Conservation (phyloP, 2,888 invertebrate species). For the Cerceris ruficornis region DNA sequence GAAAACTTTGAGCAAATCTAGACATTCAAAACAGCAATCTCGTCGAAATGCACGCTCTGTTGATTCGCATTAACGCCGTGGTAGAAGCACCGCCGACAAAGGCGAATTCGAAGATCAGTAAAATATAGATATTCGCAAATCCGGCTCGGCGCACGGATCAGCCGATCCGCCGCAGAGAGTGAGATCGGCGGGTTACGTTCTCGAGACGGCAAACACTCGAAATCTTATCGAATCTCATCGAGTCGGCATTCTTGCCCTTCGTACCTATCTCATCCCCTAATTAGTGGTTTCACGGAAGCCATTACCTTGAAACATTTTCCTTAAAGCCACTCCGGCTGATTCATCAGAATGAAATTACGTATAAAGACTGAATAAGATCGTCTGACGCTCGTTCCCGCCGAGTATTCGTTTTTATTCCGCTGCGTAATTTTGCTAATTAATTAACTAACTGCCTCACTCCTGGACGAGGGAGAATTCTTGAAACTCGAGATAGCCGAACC, state of each 20-base stretch:
- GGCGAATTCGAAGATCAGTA: conserved; percentile 42
- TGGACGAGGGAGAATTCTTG: conserved; percentile 26
- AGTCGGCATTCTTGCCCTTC: conserved; percentile 50
- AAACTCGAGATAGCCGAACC: conserved; percentile 26
- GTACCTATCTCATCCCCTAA: conserved; percentile 47
- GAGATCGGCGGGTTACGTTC: conserved; percentile 27
- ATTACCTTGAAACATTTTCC: conserved; percentile 31
- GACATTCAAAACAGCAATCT: conserved; percentile 25
- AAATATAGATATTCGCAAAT: conserved; percentile 44
- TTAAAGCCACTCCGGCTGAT: conserved; percentile 27
- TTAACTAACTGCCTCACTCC: conserved; percentile 54
- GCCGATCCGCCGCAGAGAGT: conserved; percentile 25
- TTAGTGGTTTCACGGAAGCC: conserved; percentile 41
- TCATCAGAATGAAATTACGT: conserved; percentile 36
- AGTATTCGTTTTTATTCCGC: conserved; percentile 49
- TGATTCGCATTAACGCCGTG: conserved; percentile 26
- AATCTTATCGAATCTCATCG: conserved; percentile 53
- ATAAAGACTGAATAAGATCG: conserved; percentile 39
- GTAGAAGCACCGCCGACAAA: conserved; percentile 11
- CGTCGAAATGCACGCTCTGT: conserved; percentile 1
- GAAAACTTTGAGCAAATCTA: conserved; percentile 23
- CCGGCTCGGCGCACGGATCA: conserved; percentile 36
- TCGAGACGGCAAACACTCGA: conserved; percentile 44
- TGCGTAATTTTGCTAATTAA: conserved; percentile 63
- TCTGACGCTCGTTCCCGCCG: conserved; percentile 9